Evolutionary conservation across 2,888 invertebrate genomes (phyloP).

Genomic region (Lamellibrachia satsuma): DNA sequence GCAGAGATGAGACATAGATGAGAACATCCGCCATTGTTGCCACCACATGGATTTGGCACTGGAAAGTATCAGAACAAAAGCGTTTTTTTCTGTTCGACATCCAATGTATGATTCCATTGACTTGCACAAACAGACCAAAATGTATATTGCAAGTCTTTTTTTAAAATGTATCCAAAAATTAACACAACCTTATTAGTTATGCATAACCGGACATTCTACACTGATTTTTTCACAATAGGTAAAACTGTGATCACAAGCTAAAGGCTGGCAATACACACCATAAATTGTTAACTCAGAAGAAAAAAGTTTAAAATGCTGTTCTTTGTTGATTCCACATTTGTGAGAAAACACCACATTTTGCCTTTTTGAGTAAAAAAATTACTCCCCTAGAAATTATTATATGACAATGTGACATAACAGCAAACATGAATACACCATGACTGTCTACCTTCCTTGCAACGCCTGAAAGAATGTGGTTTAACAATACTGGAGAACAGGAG

Average conservation of each 20-base stretch:
- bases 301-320: background rate
- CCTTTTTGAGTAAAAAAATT: background rate
- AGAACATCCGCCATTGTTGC: slow-evolving; percentile 76
- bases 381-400: background rate
- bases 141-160: too few relatives aligned
- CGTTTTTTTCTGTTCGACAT: too few relatives aligned
- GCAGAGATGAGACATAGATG: slow-evolving; percentile 84
- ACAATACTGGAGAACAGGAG: too few relatives aligned
- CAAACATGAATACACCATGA: background rate
- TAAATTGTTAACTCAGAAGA: background rate
- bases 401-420: background rate
- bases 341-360: background rate
- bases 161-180: too few relatives aligned
- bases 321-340: background rate
- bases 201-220: too few relatives aligned
- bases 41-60: slow-evolving; percentile 70
- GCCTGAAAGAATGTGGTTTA: too few relatives aligned
- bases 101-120: background rate
- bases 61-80: background rate
- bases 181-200: too few relatives aligned
- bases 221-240: too few relatives aligned
- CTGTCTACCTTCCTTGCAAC: background rate
- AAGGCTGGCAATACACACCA: background rate
- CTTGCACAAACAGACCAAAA: background rate
- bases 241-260: background rate